These are phyloP conservation scores for Ceramica pisi DNA, from an alignment of 2,888 invertebrate species.

Conservation along the genomic window DNA sequence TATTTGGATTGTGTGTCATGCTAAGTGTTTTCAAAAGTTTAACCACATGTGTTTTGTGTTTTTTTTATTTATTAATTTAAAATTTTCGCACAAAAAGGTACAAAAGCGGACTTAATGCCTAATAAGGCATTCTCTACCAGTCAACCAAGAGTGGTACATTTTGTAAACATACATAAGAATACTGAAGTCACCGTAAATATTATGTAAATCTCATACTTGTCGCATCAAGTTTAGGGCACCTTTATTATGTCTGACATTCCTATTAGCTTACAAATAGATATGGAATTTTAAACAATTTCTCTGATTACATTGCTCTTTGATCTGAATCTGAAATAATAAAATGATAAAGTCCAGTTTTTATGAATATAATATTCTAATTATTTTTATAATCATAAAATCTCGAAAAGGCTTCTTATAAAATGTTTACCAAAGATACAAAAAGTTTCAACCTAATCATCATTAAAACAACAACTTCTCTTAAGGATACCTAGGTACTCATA, in stretches of 20 bases:
- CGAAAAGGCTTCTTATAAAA: not conserved
- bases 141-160: no score
- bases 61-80: no score
- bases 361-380: no score
- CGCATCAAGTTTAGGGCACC: not conserved
- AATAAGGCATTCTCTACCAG: no score
- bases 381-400: no score
- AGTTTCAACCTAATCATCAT: not conserved
- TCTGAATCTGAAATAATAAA: not conserved
- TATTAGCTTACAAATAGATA: not conserved
- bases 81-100: no score
- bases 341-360: no score
- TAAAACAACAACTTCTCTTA: slow-evolving; percentile 19
- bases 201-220: not conserved
- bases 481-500: slow-evolving; percentile 55
- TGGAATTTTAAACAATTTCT: not conserved
- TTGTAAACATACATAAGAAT: no score
- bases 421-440: not conserved
- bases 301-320: not conserved
- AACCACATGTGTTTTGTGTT: no score
- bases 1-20: not conserved
- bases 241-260: not conserved
- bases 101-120: no score
- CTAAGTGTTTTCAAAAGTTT: no score
- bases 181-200: not conserved